Percentiles rank a stretch among this genome's conserved stretches.
These are phyloP conservation scores for Lepidurus apus DNA, from an alignment of 1,140 invertebrate species.

Conservation along the genomic window DNA sequence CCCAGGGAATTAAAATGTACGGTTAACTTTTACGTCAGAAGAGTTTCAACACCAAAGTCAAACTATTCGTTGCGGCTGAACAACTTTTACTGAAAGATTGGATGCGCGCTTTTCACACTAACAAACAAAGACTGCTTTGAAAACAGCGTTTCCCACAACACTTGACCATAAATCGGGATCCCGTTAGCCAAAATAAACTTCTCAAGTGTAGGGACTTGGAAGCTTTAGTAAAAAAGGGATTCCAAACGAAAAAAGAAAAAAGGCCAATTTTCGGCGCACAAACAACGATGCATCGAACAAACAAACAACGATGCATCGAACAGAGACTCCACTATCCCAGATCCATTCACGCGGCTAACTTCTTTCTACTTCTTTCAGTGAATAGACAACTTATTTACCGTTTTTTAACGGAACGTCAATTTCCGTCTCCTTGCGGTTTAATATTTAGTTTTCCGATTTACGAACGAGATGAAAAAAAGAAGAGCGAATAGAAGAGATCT, in stretches of 20 bases:
- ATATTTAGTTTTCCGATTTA: background rate
- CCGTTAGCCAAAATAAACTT: constrained; percentile 22
- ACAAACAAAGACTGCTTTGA: background rate
- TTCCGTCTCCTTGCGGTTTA: background rate
- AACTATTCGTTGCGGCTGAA: background rate
- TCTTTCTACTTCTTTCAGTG: background rate
- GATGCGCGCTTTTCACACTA: background rate
- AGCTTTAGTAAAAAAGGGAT: background rate
- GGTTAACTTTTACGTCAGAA: too few relatives aligned
- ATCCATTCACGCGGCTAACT: constrained; percentile 11
- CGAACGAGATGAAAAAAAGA: background rate
- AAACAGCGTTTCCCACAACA: background rate
- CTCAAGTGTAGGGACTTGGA: background rate
- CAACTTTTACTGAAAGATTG: background rate
- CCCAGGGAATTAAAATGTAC: too few relatives aligned
- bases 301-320: background rate
- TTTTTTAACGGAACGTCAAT: background rate
- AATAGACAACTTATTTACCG: background rate
- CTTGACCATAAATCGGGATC: constrained; percentile 21
- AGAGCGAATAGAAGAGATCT: background rate
- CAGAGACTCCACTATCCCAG: background rate
- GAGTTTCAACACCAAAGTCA: too few relatives aligned
- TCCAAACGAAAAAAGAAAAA: background rate
- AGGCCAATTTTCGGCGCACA: background rate
- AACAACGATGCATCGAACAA: background rate